phyloP scores from a whole-genome alignment of 2,113 vertebrate species.

The Saguinus midas region DNA sequence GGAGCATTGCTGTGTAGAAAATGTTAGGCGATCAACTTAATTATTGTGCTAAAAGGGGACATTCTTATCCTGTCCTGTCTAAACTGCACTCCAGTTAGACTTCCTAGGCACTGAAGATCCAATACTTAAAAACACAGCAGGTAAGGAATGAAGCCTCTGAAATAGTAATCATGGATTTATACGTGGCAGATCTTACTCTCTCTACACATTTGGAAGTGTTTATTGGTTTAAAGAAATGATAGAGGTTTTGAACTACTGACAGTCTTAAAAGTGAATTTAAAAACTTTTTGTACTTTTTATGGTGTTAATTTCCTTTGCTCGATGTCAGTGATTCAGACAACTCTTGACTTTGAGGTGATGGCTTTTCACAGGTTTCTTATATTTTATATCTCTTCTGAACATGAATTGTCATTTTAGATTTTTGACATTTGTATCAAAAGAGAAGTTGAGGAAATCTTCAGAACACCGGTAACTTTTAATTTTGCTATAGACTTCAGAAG shows the following conservation, averaged over 20 bases:
- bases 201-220: constrained; percentile 61
- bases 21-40: constrained; percentile 64
- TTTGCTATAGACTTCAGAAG: constrained; percentile 76
- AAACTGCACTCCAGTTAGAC: constrained; percentile 57
- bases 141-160: constrained; percentile 83
- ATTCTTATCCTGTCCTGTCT: constrained; percentile 37
- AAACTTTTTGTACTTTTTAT: constrained; percentile 61
- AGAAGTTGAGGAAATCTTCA: constrained; percentile 77
- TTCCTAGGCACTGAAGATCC: constrained; percentile 68
- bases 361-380: constrained; percentile 76
- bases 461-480: constrained; percentile 69
- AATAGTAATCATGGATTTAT: constrained; percentile 65
- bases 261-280: constrained; percentile 43
- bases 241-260: constrained; percentile 83
- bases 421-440: constrained; percentile 80
- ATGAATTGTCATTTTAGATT: constrained; percentile 80
- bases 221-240: constrained; percentile 82
- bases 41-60: constrained; percentile 16
- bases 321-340: constrained; percentile 82
- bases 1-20: constrained; percentile 77
- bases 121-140: constrained; percentile 56
- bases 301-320: constrained; percentile 69
- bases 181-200: constrained; percentile 77
- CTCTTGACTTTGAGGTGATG: constrained; percentile 83
- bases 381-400: constrained; percentile 83